Percentiles rank a stretch among this genome's conserved stretches.
Evolutionary conservation across 2,888 invertebrate species (phyloP).

Genomic region (Eupithecia subfuscata): DNA sequence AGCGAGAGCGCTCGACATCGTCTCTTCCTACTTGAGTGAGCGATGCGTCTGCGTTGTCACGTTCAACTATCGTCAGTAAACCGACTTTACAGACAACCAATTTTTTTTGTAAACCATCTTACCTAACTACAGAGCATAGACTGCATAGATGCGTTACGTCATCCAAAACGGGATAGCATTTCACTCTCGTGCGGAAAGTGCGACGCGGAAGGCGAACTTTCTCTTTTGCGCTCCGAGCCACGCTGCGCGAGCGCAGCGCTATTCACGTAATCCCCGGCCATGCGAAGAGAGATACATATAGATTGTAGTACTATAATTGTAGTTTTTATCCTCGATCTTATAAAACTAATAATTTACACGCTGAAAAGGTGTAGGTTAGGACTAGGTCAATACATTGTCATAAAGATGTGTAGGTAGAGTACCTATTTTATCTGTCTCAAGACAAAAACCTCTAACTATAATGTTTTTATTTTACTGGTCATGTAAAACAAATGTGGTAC

Average conservation of each 20-base stretch:
- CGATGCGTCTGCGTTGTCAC: too few relatives aligned
- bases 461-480: background rate
- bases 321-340: background rate
- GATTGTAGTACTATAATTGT: background rate
- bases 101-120: background rate
- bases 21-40: too few relatives aligned
- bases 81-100: too few relatives aligned
- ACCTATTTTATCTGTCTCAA: background rate
- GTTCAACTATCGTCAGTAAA: too few relatives aligned
- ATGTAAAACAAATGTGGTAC: background rate
- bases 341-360: background rate
- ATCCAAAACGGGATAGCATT: constrained; percentile 80
- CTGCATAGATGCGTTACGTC: constrained; percentile 72
- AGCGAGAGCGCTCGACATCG: too few relatives aligned
- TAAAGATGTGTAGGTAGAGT: background rate
- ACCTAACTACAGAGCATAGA: constrained; percentile 53
- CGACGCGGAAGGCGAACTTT: constrained; percentile 82
- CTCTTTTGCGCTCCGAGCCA: constrained; percentile 75
- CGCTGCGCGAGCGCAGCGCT: constrained; percentile 49
- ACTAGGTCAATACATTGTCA: background rate
- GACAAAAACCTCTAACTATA: background rate
- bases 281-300: constrained; percentile 3
- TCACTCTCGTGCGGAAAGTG: constrained; percentile 82
- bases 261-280: constrained; percentile 34
- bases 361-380: background rate